Evolutionary conservation across 1,140 invertebrate genomes (phyloP), one percentile per base, ranked within the genome.

Genomic region (Orius insidiosus): DNA sequence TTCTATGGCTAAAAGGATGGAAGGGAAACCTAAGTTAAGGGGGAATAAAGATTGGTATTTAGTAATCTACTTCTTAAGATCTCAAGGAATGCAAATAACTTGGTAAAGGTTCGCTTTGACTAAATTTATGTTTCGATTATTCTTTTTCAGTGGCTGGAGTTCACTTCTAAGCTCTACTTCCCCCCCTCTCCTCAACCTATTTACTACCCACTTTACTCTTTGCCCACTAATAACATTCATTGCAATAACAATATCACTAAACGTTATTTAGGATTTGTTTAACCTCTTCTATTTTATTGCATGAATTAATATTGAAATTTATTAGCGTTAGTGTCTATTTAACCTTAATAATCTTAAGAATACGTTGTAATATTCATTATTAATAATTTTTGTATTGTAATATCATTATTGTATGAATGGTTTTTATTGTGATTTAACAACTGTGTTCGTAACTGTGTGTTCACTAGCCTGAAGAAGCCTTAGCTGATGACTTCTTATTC

Each of bases 401-500:
- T 16, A 15, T 7, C 14, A 18, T 45, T 19, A 14, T 50, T 31
- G 4, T 51, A 13, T 34, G 11, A 30, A 9, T 48, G 16, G 18
- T 5, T 19, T 48, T 47, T 49, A 10, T 9, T 41, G 16, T 39
- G 43, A 13, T 48, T 31, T 50, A 30, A 40, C 40, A 34, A 45
- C 13, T 46, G 31, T 19, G 13, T 35, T 3, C 42, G 37, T 44
- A 19, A 34, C 18, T 49, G 33, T 55, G 53, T 63, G 60, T 63
- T 61, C 54, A 60, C 56, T 57, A 80, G 77, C 77, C 77, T 58
- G 76, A 84, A 65, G 82, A 85, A 69, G 80, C 80, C 65, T 69
- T 85, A 64, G 83, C 82, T 56, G 82, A 86, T 71, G 90, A 98
- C 73, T 92, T 96, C 76, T 78, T 97, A 59, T 96, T 97, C 72